phyloP scores from a whole-genome alignment of 2,113 vertebrate species.

The Ranitomeya variabilis region DNA sequence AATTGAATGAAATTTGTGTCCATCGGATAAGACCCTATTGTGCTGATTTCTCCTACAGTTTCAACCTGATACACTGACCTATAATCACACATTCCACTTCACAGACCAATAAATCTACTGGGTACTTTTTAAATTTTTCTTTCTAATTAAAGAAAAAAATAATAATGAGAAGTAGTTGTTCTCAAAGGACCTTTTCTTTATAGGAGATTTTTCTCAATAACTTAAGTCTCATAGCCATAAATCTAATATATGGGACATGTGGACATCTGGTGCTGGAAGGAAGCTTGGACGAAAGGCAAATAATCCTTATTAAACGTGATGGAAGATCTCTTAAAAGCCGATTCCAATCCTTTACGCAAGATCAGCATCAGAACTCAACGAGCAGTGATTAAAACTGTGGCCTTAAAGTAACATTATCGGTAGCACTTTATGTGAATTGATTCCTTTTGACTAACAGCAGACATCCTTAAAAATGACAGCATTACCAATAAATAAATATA shows the following conservation, averaged over 20 bases:
- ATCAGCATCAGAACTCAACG: slow-evolving; percentile 42
- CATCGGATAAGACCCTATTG: too few relatives aligned
- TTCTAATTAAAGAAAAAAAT: neutral
- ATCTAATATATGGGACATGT: slow-evolving; percentile 15
- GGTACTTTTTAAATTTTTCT: neutral
- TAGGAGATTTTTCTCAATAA: neutral
- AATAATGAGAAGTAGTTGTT: neutral
- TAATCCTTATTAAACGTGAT: slow-evolving; percentile 57
- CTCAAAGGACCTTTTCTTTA: neutral
- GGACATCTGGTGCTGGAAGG: slow-evolving; percentile 29
- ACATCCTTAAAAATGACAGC: neutral
- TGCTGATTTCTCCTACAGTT: too few relatives aligned
- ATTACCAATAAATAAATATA: neutral
- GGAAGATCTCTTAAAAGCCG: slow-evolving; percentile 36
- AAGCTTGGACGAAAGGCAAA: slow-evolving; percentile 26
- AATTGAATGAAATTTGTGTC: too few relatives aligned
- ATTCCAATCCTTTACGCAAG: slow-evolving; percentile 41
- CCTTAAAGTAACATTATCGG: slow-evolving; percentile 13
- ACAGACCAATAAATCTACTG: neutral
- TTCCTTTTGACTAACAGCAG: neutral
- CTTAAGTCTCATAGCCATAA: neutral
- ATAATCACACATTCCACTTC: neutral
- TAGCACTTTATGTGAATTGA: neutral
- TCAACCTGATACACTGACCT: too few relatives aligned
- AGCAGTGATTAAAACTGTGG: slow-evolving; percentile 31